Conservation (phyloP, 1,140 invertebrate species). For the Papilio machaon region DNA sequence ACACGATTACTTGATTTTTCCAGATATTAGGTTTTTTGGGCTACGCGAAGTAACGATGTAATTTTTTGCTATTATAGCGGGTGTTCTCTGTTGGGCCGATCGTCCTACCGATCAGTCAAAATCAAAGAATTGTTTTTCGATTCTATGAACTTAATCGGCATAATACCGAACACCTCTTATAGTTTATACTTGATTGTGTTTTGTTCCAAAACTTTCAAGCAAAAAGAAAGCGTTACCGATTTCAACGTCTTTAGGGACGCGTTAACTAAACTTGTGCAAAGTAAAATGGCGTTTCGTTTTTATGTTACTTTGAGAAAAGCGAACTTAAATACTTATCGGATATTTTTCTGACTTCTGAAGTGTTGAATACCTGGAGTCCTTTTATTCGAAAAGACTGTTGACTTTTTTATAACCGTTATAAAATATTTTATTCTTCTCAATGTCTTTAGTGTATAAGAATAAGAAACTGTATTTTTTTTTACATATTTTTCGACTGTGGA, state of each 20-base stretch:
- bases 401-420: background rate
- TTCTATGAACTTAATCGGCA: too few species aligned
- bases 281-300: background rate
- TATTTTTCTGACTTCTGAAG: slow-evolving; percentile 7
- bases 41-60: too few species aligned
- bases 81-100: too few species aligned
- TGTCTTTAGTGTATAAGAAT: too few species aligned
- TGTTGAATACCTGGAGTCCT: background rate
- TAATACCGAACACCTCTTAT: background rate
- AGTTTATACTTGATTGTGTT: background rate
- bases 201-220: background rate
- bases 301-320: background rate
- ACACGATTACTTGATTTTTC: too few species aligned
- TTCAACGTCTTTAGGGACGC: background rate
- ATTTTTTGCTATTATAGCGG: too few species aligned
- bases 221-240: background rate
- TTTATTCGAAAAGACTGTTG: background rate
- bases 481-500: too few species aligned
- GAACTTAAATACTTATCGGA: background rate
- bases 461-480: too few species aligned
- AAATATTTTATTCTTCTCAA: background rate
- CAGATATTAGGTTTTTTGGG: too few species aligned
- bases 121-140: too few species aligned
- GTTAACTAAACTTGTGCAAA: background rate
- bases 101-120: too few species aligned